phyloP scores from a whole-genome alignment of 2,113 vertebrate species.

The Oncorhynchus clarkii region DNA sequence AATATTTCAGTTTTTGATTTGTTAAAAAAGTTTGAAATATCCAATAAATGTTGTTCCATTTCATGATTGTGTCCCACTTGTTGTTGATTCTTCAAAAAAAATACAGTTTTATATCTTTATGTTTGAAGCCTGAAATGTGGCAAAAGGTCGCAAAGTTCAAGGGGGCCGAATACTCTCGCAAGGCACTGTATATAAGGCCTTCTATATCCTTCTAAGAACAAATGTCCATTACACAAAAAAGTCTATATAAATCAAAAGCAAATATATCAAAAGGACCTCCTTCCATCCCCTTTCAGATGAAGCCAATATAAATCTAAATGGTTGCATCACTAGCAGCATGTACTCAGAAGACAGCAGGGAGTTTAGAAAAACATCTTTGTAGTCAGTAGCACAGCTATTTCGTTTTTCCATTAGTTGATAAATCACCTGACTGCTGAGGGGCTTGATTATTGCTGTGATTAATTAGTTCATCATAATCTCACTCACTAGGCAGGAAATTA shows the following conservation, averaged over 20 bases:
- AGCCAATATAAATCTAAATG: neutral
- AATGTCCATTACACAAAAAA: neutral
- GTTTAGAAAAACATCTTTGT: neutral
- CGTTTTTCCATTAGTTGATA: neutral
- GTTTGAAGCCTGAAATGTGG: too few species aligned
- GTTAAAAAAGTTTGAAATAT: too few species aligned
- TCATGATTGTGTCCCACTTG: too few species aligned
- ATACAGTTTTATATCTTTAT: too few species aligned
- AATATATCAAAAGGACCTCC: neutral
- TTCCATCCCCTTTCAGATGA: neutral
- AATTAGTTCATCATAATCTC: neutral
- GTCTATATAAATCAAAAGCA: neutral
- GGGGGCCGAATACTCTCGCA: too few species aligned
- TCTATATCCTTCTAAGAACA: neutral
- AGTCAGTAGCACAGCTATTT: neutral
- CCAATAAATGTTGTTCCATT: too few species aligned
- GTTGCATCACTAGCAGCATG: neutral
- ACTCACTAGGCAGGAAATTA: neutral
- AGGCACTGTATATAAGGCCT: neutral
- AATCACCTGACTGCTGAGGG: neutral
- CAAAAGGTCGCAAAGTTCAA: too few species aligned
- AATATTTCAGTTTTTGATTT: too few species aligned
- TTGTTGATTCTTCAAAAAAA: too few species aligned
- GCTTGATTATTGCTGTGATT: neutral
- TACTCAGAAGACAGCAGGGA: neutral